These are phyloP conservation scores for Acrobasis consociella DNA, from an alignment of 2,888 invertebrate genomes.

Conservation along the genomic window DNA sequence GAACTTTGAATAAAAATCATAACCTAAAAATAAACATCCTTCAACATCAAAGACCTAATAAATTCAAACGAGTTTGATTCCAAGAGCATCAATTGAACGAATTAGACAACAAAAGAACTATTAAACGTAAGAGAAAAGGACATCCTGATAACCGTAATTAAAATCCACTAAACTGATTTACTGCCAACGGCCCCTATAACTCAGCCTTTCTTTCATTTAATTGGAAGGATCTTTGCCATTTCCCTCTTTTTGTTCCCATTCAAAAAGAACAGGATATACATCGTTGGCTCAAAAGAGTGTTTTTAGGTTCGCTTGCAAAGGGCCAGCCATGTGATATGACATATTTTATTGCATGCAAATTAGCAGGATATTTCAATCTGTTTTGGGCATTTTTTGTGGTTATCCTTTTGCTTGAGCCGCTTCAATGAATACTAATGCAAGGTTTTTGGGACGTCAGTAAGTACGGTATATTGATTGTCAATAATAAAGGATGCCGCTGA, in stretches of 20 bases:
- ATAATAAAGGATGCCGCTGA: slow-evolving; percentile 18
- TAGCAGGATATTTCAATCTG: slow-evolving; percentile 80
- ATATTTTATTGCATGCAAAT: slow-evolving; percentile 79
- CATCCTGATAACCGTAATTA: slow-evolving; percentile 67
- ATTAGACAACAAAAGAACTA: slow-evolving; percentile 49
- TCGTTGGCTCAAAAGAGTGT: slow-evolving; percentile 67
- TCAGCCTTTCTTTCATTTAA: slow-evolving; percentile 68
- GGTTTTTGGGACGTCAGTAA: slow-evolving; percentile 21
- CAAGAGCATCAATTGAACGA: slow-evolving; percentile 26
- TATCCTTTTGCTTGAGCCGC: slow-evolving; percentile 39
- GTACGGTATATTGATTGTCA: slow-evolving; percentile 26
- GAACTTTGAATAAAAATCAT: slow-evolving; percentile 14
- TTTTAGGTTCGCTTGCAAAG: slow-evolving; percentile 67
- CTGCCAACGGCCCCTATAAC: slow-evolving; percentile 68
- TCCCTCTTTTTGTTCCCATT: slow-evolving; percentile 62
- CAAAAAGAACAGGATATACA: slow-evolving; percentile 69
- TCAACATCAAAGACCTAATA: slow-evolving; percentile 5
- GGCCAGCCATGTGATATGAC: slow-evolving; percentile 76
- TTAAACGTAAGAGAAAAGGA: slow-evolving; percentile 51
- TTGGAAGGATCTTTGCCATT: slow-evolving; percentile 68
- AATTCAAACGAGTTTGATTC: slow-evolving; percentile 18
- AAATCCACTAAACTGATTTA: slow-evolving; percentile 64
- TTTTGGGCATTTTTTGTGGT: slow-evolving; percentile 48
- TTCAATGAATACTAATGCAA: slow-evolving; percentile 44
- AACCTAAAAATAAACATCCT: slow-evolving; percentile 3